phyloP scores from a whole-genome alignment of 1,140 invertebrate species.

The Drosophila hydei region DNA sequence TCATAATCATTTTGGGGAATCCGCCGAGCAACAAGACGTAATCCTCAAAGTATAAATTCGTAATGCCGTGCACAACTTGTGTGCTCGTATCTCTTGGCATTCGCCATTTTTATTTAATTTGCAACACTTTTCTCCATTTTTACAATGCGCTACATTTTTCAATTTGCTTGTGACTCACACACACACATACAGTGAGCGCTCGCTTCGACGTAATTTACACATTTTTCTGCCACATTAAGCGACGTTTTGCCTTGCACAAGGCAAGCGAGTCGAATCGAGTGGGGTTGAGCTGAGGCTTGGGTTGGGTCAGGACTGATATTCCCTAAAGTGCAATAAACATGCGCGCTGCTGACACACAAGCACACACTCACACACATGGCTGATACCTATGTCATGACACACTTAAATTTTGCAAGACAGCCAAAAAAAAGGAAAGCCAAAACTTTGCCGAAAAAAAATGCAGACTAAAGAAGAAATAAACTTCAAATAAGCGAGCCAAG shows the following conservation, averaged over 20 bases:
- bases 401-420: conserved; percentile 56
- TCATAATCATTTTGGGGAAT: conserved; percentile 2
- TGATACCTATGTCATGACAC: conserved; percentile 60
- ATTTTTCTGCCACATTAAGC: conserved; percentile 83
- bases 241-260: conserved; percentile 51
- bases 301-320: conserved; percentile 55
- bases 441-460: conserved; percentile 45
- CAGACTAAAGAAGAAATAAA: conserved; percentile 64
- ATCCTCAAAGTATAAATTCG: conserved; percentile 3
- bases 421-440: conserved; percentile 20
- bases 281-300: conserved; percentile 28
- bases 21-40: not conserved
- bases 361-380: conserved; percentile 50
- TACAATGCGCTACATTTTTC: conserved; percentile 62
- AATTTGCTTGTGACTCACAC: conserved; percentile 68
- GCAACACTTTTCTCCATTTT: conserved; percentile 71
- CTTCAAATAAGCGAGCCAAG: conserved; percentile 61
- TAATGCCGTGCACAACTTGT: conserved; percentile 1
- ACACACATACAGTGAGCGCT: conserved; percentile 21
- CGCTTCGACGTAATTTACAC: conserved; percentile 75
- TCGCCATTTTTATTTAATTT: conserved; percentile 78
- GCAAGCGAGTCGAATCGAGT: conserved; percentile 27
- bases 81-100: conserved; percentile 53
- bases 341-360: conserved; percentile 65
- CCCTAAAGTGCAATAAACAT: conserved; percentile 82